phyloP scores from a whole-genome alignment of 2,113 vertebrate genomes.

The Alligator mississippiensis region DNA sequence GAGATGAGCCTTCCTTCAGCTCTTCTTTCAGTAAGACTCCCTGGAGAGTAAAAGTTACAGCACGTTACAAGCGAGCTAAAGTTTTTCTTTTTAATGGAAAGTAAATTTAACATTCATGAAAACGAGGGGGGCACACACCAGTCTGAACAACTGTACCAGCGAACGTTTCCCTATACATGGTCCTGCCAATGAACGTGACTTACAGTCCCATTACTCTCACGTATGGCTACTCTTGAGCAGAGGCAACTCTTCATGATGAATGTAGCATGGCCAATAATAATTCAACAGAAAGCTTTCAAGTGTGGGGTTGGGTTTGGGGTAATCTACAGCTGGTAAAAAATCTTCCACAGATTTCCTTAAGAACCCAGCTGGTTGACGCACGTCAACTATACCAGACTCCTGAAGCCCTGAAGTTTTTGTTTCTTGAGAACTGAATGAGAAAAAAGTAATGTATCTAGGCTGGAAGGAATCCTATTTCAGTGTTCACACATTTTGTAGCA shows the following conservation, averaged over 20 bases:
- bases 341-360: not conserved
- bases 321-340: not conserved
- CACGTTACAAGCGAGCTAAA: not conserved
- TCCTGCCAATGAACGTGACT: rapidly evolving
- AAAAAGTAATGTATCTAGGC: not conserved
- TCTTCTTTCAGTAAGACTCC: not conserved
- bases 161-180: rapidly evolving
- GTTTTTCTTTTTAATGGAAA: not conserved
- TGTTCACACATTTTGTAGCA: not conserved
- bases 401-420: not conserved
- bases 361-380: not conserved
- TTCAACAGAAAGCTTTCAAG: rapidly evolving
- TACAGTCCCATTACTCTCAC: not conserved
- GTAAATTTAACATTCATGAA: not conserved
- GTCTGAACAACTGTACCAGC: rapidly evolving
- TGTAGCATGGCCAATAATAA: not conserved
- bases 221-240: not conserved
- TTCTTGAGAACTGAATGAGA: rapidly evolving
- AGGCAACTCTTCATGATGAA: rapidly evolving
- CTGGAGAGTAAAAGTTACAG: not conserved
- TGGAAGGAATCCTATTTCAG: not conserved
- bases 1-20: not conserved
- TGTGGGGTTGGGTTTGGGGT: not conserved
- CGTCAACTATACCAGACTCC: rapidly evolving
- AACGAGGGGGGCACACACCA: not conserved